Percentiles rank a stretch among this genome's conserved stretches.
Evolutionary conservation across 2,888 invertebrate genomes (phyloP).

Genomic region (Drosophila atroscutellata): DNA sequence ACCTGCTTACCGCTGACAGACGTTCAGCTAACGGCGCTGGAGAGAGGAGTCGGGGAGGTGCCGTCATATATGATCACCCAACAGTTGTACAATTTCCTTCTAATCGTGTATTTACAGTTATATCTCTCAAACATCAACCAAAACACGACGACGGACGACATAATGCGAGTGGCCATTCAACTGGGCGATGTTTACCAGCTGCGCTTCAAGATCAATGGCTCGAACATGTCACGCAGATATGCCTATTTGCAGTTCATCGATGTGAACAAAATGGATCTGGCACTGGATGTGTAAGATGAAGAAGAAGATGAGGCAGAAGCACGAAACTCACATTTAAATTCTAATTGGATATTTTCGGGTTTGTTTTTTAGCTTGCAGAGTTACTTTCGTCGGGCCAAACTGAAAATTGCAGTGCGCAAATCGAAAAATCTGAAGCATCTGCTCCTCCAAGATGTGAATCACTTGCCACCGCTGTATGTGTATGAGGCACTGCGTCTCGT

Average conservation of each 20-base stretch:
- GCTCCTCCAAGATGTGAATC: slow-evolving; percentile 33
- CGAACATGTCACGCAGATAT: slow-evolving; percentile 67
- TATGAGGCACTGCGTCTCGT: slow-evolving; percentile 52
- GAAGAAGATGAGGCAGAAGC: neutral
- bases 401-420: slow-evolving; percentile 50
- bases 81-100: neutral
- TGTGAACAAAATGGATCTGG: slow-evolving; percentile 38
- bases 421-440: slow-evolving; percentile 72
- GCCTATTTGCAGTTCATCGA: slow-evolving; percentile 81
- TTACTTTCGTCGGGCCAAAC: slow-evolving; percentile 23
- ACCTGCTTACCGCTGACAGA: slow-evolving; percentile 30
- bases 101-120: slow-evolving; percentile 43
- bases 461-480: slow-evolving; percentile 57
- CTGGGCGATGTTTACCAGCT: slow-evolving; percentile 77
- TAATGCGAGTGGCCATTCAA: slow-evolving; percentile 62
- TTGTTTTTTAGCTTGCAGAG: slow-evolving; percentile 50
- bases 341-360: neutral
- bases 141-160: slow-evolving; percentile 36
- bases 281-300: slow-evolving; percentile 57
- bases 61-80: too few species aligned
- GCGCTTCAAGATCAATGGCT: slow-evolving; percentile 76
- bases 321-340: neutral
- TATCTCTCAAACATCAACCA: slow-evolving; percentile 50
- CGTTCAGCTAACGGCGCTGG: slow-evolving; percentile 43
- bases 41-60: slow-evolving; percentile 78